These are phyloP conservation scores for Apogon talboti DNA, from an alignment of 2,797 vertebrate species.

Conservation along the genomic window DNA sequence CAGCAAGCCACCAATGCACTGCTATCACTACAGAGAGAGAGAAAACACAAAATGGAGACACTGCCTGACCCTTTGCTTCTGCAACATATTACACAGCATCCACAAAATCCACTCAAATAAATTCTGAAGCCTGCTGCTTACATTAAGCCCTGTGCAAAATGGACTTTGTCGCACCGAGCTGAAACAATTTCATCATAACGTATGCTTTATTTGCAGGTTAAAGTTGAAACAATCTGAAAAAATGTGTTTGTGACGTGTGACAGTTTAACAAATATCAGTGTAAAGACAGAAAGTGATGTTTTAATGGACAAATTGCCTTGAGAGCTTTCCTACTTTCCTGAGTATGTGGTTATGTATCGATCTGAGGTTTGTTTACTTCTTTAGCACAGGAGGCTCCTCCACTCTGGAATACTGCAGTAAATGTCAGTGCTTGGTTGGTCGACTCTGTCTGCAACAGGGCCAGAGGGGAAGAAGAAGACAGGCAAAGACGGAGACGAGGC, in stretches of 20 bases:
- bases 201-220: slow-evolving; percentile 9
- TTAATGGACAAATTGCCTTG: slow-evolving; percentile 29
- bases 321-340: slow-evolving; percentile 29
- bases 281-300: slow-evolving; percentile 11
- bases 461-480: slow-evolving; percentile 1
- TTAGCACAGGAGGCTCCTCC: slow-evolving; percentile 33
- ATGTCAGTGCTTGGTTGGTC: slow-evolving; percentile 58
- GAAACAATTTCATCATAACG: slow-evolving; percentile 4
- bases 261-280: background rate
- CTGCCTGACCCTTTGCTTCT: slow-evolving; percentile 48
- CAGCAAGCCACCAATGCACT: slow-evolving; percentile 72
- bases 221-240: slow-evolving; percentile 3
- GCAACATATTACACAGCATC: slow-evolving; percentile 45
- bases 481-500: background rate
- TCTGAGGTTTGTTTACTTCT: slow-evolving; percentile 61
- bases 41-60: slow-evolving; percentile 79
- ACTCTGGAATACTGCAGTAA: slow-evolving; percentile 66
- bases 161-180: background rate
- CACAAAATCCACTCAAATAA: slow-evolving; percentile 23
- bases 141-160: slow-evolving; percentile 1
- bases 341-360: slow-evolving; percentile 39
- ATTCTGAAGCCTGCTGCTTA: background rate
- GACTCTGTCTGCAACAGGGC: slow-evolving; percentile 39
- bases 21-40: slow-evolving; percentile 62
- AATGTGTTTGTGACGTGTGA: background rate